phyloP scores from a whole-genome alignment of 2,888 invertebrate genomes.

The Drosophila rubida region DNA sequence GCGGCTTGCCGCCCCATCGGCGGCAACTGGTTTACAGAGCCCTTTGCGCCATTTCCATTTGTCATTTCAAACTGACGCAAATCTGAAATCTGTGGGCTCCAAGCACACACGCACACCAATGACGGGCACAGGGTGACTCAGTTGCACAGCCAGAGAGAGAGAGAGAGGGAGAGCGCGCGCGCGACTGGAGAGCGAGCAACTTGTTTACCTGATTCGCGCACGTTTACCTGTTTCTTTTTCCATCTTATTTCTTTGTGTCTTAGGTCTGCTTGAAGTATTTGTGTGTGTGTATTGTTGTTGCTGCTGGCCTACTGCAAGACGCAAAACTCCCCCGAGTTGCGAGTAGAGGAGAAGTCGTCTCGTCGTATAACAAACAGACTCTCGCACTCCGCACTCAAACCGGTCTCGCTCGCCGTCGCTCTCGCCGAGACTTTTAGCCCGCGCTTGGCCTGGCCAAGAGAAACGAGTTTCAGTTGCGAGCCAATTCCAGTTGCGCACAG shows the following conservation, averaged over 20 bases:
- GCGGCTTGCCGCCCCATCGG: background rate
- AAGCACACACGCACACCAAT: background rate
- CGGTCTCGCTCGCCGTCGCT: constrained; percentile 39
- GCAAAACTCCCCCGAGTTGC: constrained; percentile 53
- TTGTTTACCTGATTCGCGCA: constrained; percentile 53
- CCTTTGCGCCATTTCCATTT: constrained; percentile 55
- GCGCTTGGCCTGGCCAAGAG: constrained; percentile 45
- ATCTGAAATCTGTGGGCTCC: constrained; percentile 48
- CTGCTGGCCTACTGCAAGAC: constrained; percentile 50
- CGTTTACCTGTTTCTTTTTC: constrained; percentile 48
- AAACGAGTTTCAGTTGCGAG: constrained; percentile 82
- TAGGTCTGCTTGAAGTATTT: constrained; percentile 9
- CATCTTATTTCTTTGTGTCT: constrained; percentile 3
- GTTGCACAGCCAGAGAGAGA: background rate
- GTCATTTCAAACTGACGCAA: constrained; percentile 49
- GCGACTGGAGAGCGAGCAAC: constrained; percentile 21
- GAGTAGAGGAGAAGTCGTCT: constrained; percentile 20
- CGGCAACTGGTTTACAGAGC: constrained; percentile 30
- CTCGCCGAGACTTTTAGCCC: constrained; percentile 3
- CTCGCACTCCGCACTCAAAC: constrained; percentile 38
- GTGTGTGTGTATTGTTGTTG: constrained; percentile 18
- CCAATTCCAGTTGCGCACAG: constrained; percentile 71
- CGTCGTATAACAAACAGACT: constrained; percentile 53
- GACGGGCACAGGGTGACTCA: constrained; percentile 40
- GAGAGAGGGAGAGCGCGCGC: background rate